Conservation (phyloP, 2,113 vertebrate species). For the Hoplias malabaricus region DNA sequence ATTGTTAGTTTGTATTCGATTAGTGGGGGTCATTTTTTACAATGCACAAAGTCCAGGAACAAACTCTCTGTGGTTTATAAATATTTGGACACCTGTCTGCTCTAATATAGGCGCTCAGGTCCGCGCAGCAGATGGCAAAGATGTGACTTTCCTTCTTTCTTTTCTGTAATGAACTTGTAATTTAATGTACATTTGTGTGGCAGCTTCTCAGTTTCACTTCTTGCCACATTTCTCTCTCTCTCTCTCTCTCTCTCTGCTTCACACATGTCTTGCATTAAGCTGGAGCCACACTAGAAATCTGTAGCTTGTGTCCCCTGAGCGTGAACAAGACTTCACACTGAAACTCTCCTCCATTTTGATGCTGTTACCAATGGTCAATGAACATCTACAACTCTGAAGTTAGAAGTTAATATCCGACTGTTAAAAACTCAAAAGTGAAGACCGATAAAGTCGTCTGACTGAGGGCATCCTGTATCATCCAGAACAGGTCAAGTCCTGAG, state of each 20-base stretch:
- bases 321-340: too few relatives aligned
- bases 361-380: too few relatives aligned
- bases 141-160: constrained; percentile 57
- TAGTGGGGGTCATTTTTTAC: constrained; percentile 68
- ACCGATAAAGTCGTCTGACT: too few relatives aligned
- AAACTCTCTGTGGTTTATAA: constrained; percentile 70
- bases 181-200: constrained; percentile 66
- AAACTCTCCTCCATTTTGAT: too few relatives aligned
- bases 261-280: constrained; percentile 3
- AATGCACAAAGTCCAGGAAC: constrained; percentile 66
- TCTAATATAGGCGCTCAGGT: constrained; percentile 64
- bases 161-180: constrained; percentile 66
- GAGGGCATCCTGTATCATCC: too few relatives aligned
- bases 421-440: too few relatives aligned
- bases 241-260: background rate
- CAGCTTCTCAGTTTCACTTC: constrained; percentile 33
- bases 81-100: constrained; percentile 79
- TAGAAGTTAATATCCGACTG: too few relatives aligned
- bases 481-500: too few relatives aligned
- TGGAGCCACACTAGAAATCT: too few relatives aligned
- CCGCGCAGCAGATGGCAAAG: constrained; percentile 70
- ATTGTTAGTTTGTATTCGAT: constrained; percentile 74
- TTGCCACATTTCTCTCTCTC: constrained; percentile 24
- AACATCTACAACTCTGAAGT: too few relatives aligned
- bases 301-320: too few relatives aligned